Percentiles rank a stretch among this genome's conserved stretches.
These are phyloP conservation scores for Rotaria sp. DNA, from an alignment of 2,888 invertebrate species.

Conservation along the genomic window DNA sequence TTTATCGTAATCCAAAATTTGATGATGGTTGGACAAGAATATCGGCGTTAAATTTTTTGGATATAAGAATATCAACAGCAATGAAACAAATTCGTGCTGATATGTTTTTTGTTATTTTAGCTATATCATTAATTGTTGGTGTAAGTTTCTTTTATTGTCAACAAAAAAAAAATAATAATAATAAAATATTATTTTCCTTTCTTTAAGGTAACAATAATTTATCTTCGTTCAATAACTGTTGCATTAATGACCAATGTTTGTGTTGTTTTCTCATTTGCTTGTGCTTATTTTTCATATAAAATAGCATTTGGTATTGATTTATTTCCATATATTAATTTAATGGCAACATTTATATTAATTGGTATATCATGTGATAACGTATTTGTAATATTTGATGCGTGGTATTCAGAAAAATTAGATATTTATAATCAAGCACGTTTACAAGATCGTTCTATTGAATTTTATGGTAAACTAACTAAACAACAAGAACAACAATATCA, in stretches of 20 bases:
- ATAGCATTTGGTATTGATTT: slow-evolving; percentile 74
- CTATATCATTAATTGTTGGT: slow-evolving; percentile 40
- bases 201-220: slow-evolving; percentile 34
- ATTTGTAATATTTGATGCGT: slow-evolving; percentile 73
- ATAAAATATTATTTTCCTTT: no score
- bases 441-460: not conserved
- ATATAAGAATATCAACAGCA: slow-evolving; percentile 32
- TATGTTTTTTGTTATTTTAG: slow-evolving; percentile 41
- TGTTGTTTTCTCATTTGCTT: slow-evolving; percentile 41
- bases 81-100: slow-evolving; percentile 42
- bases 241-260: slow-evolving; percentile 40
- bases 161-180: no score
- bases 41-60: slow-evolving; percentile 29
- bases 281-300: slow-evolving; percentile 41
- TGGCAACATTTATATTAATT: slow-evolving; percentile 71
- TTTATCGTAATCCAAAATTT: slow-evolving; percentile 10
- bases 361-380: slow-evolving; percentile 91
- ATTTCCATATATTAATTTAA: slow-evolving; percentile 94
- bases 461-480: not conserved
- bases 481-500: not conserved
- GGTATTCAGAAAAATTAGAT: slow-evolving; percentile 63
- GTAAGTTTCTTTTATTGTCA: not conserved
- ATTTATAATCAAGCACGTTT: slow-evolving; percentile 2
- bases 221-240: slow-evolving; percentile 39
- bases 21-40: slow-evolving; percentile 22